Base-by-base conservation (phyloP, 2,797 vertebrate genomes). In the Acanthopagrus latus region DNA sequence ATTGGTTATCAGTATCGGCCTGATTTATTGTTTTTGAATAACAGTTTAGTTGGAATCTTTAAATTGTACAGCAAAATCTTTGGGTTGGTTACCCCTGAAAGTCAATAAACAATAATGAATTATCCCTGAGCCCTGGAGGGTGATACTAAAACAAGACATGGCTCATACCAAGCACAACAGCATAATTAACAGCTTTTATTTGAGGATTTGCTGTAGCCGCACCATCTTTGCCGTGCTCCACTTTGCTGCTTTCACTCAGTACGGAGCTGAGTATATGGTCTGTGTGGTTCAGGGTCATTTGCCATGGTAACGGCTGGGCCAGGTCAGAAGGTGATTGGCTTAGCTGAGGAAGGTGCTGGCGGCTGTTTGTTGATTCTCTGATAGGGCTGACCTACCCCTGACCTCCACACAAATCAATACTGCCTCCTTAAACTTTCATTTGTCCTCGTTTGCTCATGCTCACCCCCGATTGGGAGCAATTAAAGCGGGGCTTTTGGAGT, bases 401-500 rank as follows among this genome's bases (percentile, higher is more conserved):
- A 95, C 93, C 93, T 88, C 88, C 81, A 86, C 81, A 81, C 88
- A 88, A 93, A 95, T 96, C 94, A 94, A 95, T 95, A 94, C 86
- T 82, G 76, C 86, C 90, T 94, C 86, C 93, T 95, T 95, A 95
- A 95, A 95, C 93, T 93, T 94, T 94, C 84, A 94, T 95, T 95
- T 93, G 90, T 93, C 92, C 90, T 90, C 82, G 86, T 93, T 94
- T 93, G 84, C 82, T 89, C 57, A n/a, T 54, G 73, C 85, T 93
- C 86, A 86, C 74, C 84, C 77, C 86, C 76, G 71, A 90, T 93
- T 89, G 89, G 87, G 88, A 83, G 80, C 86, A 92, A 90, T 92
- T 83, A 90, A 86, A 86, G 70, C 66, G 33, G 65, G 62, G 4
- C 51, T 82, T 86, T 75, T 69, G 13, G 74, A 83, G 69, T 71